phyloP scores from a whole-genome alignment of 2,888 invertebrate species.

The Athalia cordata region DNA sequence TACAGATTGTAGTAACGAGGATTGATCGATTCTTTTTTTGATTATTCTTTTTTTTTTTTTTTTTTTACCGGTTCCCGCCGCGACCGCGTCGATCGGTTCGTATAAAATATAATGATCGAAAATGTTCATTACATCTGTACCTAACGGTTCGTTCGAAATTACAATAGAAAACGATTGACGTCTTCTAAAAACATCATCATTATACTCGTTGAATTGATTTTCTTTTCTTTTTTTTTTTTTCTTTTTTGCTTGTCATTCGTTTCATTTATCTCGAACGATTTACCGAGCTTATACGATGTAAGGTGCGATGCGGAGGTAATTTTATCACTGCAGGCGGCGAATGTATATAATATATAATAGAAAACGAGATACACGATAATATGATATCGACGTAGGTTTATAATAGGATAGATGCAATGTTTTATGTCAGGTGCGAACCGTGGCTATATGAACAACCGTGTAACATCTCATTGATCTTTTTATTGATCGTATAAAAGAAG shows the following conservation, averaged over 20 bases:
- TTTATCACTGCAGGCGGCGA: constrained; percentile 36
- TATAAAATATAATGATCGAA: neutral
- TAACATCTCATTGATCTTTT: constrained; percentile 24
- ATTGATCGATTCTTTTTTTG: neutral
- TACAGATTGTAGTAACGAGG: neutral
- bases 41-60: neutral
- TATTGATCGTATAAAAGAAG: constrained; percentile 3
- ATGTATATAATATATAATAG: too few species aligned
- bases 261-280: too few species aligned
- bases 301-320: constrained; percentile 9
- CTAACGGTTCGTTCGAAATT: constrained; percentile 39
- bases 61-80: neutral
- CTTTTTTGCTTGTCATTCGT: too few species aligned
- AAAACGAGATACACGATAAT: neutral
- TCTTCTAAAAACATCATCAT: constrained; percentile 15
- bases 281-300: neutral
- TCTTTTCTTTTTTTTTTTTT: neutral
- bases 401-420: neutral
- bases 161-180: constrained; percentile 35
- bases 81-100: constrained; percentile 18
- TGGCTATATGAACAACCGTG: constrained; percentile 22
- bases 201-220: constrained; percentile 42
- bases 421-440: constrained; percentile 2
- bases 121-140: constrained; percentile 19
- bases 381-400: constrained; percentile 5